Percentiles rank a stretch among this genome's conserved stretches.
phyloP scores from a whole-genome alignment of 2,113 vertebrate genomes.

The Panthera uncia region DNA sequence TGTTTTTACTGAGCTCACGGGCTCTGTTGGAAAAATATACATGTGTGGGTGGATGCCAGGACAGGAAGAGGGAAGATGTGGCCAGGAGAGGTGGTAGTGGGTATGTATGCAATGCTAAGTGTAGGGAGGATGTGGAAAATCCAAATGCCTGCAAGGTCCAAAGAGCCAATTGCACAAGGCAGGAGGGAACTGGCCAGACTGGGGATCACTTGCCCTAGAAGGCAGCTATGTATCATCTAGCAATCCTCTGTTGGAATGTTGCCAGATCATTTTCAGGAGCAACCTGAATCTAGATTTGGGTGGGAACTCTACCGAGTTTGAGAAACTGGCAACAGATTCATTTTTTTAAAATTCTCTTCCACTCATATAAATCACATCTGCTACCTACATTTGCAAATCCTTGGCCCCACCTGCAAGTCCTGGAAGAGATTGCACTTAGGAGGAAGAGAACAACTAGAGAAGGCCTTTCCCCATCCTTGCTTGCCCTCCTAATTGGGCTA shows the following conservation, averaged over 20 bases:
- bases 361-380: neutral
- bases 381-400: neutral
- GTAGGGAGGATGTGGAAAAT: neutral
- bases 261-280: neutral
- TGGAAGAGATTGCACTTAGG: neutral
- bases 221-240: neutral
- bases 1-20: slow-evolving; percentile 50
- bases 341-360: neutral
- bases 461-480: neutral
- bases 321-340: neutral
- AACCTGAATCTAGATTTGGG: neutral
- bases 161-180: neutral
- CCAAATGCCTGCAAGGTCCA: neutral
- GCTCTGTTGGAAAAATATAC: neutral
- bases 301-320: neutral
- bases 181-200: neutral
- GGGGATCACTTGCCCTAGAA: neutral
- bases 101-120: neutral
- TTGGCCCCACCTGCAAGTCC: neutral
- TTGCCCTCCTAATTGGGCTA: neutral
- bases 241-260: neutral
- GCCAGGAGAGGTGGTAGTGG: neutral
- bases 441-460: neutral
- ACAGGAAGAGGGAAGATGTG: neutral
- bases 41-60: neutral